Base-by-base conservation (phyloP, 2,797 vertebrate species). In the Chelon labrosus region DNA sequence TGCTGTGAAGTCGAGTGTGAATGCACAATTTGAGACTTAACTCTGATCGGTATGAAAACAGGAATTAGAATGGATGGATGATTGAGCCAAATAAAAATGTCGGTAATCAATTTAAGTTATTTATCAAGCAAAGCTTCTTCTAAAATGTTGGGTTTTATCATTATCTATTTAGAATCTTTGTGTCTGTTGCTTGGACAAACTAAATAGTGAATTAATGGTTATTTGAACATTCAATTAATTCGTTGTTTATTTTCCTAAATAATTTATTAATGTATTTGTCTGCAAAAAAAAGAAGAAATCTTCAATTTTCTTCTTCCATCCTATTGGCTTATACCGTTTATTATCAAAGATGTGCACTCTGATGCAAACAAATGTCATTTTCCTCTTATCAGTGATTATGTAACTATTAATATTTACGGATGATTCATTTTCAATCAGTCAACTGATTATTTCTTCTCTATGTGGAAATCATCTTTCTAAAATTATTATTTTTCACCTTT, bases 401-500 rank as follows among this genome's bases (percentile, higher is more conserved):
- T 27, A 27, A 27, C 25, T 27, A 27, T 27, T 27, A 27, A 27
- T 27, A 27, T 27, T 27, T 27, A 27, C 25, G 25, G 25, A 27
- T 27, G 25, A 27, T 27, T 27, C 25, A 27, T 27, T 27, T 7
- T 44, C 42, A 44, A 16, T 44, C 42, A 7, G 16, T 7, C 14
- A 44, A 16, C 14, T 16, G 10, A 2, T 17, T 46, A 5, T 17
- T 46, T 17, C 16, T 6, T 17, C 17, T 46, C 17, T n/a, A n/a
- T 3, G 44, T 46, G 44, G 7, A 46, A 46, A n/a, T 17, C 2
- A 8, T 9, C 17, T 17, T 46, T 10, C 52, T 35, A 10, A 54
- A 54, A 35, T 37, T 51, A 81, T 61, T 46, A 39, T 70, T 70
- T 46, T 35, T 35, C 31, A 35, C 31, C 5, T 35, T 35, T 35